Evolutionary conservation across 2,888 invertebrate species (phyloP).

Genomic region (Nowickia ferox): DNA sequence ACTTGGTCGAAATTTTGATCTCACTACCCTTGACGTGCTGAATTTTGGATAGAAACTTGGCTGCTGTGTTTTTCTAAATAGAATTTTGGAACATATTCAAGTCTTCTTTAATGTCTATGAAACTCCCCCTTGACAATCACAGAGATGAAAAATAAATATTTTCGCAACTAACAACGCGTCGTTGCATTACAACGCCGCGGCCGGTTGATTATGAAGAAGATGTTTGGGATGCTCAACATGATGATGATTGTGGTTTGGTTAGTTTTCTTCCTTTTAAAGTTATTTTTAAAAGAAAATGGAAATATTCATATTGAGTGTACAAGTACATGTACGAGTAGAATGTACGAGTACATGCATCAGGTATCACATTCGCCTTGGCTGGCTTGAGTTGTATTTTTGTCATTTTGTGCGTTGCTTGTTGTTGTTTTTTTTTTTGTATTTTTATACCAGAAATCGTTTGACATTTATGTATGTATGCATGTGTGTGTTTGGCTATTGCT

Average conservation of each 20-base stretch:
- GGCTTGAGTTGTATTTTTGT: slow-evolving; percentile 15
- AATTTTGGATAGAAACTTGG: too few species aligned
- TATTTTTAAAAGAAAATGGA: slow-evolving; percentile 47
- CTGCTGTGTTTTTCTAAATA: too few species aligned
- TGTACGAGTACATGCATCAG: not conserved
- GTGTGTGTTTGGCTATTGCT: slow-evolving; percentile 32
- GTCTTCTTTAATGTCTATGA: not conserved
- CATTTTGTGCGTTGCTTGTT: slow-evolving; percentile 45
- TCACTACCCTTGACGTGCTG: too few species aligned
- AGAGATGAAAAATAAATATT: slow-evolving; percentile 29
- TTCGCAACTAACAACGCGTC: not conserved
- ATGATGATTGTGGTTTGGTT: slow-evolving; percentile 48
- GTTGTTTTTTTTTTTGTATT: slow-evolving; percentile 24
- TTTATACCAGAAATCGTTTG: slow-evolving; percentile 69
- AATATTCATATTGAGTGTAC: slow-evolving; percentile 39
- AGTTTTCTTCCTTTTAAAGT: slow-evolving; percentile 65
- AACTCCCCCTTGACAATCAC: slow-evolving; percentile 1
- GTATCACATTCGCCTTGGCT: not conserved
- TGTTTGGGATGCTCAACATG: slow-evolving; percentile 35
- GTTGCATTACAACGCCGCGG: too few species aligned
- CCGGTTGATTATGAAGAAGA: slow-evolving; percentile 19
- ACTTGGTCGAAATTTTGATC: too few species aligned
- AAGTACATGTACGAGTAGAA: not conserved
- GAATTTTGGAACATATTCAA: not conserved
- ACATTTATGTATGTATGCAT: not conserved